Conservation (phyloP, 2,797 vertebrate species). For the Pteronotus mesoamericanus region DNA sequence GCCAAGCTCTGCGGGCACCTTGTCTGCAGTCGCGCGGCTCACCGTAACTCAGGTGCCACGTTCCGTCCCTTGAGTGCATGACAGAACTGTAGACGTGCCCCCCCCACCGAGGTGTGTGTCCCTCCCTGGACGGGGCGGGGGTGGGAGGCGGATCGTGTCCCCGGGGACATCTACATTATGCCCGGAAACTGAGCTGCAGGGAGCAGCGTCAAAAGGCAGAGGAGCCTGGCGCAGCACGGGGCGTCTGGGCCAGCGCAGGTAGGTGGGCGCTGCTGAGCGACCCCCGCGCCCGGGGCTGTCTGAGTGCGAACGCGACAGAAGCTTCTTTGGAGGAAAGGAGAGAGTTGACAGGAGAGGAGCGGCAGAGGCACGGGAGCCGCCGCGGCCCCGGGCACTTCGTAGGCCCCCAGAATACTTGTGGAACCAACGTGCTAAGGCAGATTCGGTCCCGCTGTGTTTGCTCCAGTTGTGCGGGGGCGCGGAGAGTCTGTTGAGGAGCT, state of each 20-base stretch:
- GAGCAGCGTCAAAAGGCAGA: rapidly evolving
- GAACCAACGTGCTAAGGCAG: not conserved
- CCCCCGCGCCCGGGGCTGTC: too few species aligned
- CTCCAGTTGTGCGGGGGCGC: not conserved
- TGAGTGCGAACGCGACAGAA: too few species aligned
- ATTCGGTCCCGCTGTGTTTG: not conserved
- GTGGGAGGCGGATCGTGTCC: too few species aligned
- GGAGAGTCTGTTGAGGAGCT: not conserved
- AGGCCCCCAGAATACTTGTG: too few species aligned
- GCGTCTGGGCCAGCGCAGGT: not conserved
- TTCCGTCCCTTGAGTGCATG: rapidly evolving
- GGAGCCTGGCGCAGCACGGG: rapidly evolving
- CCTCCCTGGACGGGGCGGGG: not conserved
- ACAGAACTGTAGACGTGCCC: rapidly evolving
- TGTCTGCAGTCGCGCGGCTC: rapidly evolving
- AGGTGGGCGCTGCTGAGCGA: too few species aligned
- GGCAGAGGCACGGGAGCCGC: too few species aligned
- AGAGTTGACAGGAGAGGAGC: too few species aligned
- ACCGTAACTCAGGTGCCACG: rapidly evolving
- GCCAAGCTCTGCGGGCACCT: rapidly evolving
- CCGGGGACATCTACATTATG: too few species aligned
- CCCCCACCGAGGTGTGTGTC: rapidly evolving
- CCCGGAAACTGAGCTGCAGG: not conserved
- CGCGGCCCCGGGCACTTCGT: not conserved
- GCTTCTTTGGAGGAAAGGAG: too few species aligned